Evolutionary conservation across 2,888 invertebrate genomes (phyloP), one percentile per base, ranked within the genome.

Genomic region (Trachelus troglodyta): DNA sequence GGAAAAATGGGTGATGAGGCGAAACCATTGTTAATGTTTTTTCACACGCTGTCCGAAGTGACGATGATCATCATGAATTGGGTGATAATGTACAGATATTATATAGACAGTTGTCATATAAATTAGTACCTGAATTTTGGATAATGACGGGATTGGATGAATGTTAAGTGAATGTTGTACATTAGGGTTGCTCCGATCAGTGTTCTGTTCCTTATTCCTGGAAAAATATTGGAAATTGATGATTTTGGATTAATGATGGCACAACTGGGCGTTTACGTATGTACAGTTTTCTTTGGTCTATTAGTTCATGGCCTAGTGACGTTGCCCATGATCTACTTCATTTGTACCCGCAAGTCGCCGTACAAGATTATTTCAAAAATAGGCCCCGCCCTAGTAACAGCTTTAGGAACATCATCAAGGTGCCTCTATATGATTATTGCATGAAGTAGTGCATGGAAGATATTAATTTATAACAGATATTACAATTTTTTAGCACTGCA

Each of bases 11-110:
- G 96, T 0, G 77, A 83, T 2, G 94, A 95, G 34, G 34, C 97
- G 77, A 94, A 95, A 84, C 95, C 97, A 30, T 92, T 99, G 78
- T 94, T 96, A 83, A 93, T 95, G 79, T 97, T 99, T 92, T 98
- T 98, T 92, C 94, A 95, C 80, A 93, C 95, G 1, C 92, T 99
- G 33, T 96, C 97, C 37, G 97, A 98, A 88, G 96, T 97, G 35
- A 97, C 97, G 94, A 98, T 98, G 98, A 95, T 95, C 77, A 97
- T 99, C 84, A 98, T 99, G 84, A 95, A 96, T 81, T 96, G 97
- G 95, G 97, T 98, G 84, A 98, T 99, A 91, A 98, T 97, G 98
- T 97, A 91, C 71, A 31, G 34, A 12, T 12, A 31, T 71, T 71
- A 12, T 71, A 31, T 71, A 56, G 23, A 56, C 56, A 23, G 23